Conservation (phyloP, 2,888 invertebrate species). For the Ectobius pallidus region DNA sequence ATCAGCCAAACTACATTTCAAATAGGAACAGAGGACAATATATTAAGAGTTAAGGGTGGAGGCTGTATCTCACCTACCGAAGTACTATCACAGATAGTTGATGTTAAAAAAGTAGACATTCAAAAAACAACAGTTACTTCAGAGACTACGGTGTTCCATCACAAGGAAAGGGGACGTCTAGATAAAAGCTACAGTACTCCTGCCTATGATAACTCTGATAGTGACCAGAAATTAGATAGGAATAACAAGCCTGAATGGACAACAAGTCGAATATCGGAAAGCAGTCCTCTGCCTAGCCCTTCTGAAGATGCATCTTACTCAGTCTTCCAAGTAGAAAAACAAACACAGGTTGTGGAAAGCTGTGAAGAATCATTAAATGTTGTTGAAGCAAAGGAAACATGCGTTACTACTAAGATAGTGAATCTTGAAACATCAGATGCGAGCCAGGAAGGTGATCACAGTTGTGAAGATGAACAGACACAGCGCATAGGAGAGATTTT, state of each 20-base stretch:
- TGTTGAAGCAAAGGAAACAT: not conserved
- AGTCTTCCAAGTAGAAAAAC: not conserved
- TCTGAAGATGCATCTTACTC: not conserved
- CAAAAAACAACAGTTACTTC: not conserved
- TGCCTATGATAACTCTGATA: constrained; percentile 67
- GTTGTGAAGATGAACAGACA: constrained; percentile 23
- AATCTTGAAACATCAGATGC: not conserved
- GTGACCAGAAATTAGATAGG: not conserved
- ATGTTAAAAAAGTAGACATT: not conserved
- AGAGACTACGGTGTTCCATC: not conserved
- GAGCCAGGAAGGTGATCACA: not conserved
- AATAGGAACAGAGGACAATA: not conserved
- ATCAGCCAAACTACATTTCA: no score
- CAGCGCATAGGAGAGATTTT: constrained; percentile 47
- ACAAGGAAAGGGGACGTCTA: constrained; percentile 62
- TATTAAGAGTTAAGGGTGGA: not conserved
- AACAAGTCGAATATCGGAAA: not conserved
- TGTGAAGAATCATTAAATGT: no score
- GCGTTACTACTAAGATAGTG: not conserved
- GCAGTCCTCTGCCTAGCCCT: not conserved
- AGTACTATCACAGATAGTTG: not conserved
- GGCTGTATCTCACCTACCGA: not conserved
- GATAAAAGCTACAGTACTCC: constrained; percentile 87
- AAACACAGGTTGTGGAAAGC: not conserved
- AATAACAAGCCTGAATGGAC: not conserved